Evolutionary conservation across 2,888 invertebrate species (phyloP), one percentile per base, ranked within the genome.

Genomic region (Mesopsocus fuscifrons): DNA sequence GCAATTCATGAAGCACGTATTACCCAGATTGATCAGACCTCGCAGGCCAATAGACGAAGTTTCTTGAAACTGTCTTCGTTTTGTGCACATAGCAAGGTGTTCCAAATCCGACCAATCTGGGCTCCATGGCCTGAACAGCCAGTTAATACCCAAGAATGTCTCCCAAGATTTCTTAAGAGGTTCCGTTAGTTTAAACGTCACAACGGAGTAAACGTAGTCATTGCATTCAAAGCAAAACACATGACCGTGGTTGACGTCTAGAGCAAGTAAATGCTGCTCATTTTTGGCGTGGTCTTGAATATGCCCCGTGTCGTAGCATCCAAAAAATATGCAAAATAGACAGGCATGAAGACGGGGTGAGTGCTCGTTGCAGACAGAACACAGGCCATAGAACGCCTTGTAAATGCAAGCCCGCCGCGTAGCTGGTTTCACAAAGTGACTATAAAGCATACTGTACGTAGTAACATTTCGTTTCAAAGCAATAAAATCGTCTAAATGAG

Each of bases 1-100:
- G 57, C 92, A 92, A 63, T 94, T 97, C 89, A 98, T 92, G 59
- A 94, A 98, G 64, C 97, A 98, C 3, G 97, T 97, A 51, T 91
- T 84, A 26, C 97, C 97, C 49, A 98, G 68, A 64, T 98, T 98
- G 54, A 94, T 78, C 44, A 98, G 66, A 1, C 97, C 97, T 44
- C 97, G 70, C 45, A 98, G 66, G 31, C 97, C 89, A 48, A 89
- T 80, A 23, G 83, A 82, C 44, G 85, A 80, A 55, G 81, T 77
- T 42, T 82, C 76, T 48, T 80, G 72, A 48, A 89, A 78, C 50
- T 80, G 68, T 41, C 87, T 71, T 44, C 85, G 69, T 51, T 80
- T 79, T 4, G 84, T 77, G 55, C 87, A 75, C 42, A 75, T 73
- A 45, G 75, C 63, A 42, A 88, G 61, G 2, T 84, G 71, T 53